A percentile compares a stretch with the other conserved stretches of the same genome.
Evolutionary conservation across 2,113 vertebrate species (phyloP).

Genomic region (Forbesichthys papilliferus): DNA sequence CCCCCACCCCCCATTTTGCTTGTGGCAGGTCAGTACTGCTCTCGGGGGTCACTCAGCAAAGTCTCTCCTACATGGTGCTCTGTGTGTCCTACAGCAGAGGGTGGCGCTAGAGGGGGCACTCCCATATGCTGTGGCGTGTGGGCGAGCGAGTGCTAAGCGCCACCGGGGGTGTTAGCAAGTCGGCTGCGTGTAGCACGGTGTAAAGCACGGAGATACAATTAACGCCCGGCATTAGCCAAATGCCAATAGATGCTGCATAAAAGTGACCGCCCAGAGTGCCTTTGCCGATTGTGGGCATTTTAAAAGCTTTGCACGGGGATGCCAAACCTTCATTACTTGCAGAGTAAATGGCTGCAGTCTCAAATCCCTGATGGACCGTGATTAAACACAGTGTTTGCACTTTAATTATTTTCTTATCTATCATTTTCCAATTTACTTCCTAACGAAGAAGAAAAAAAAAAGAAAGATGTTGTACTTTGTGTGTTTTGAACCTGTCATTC

Average conservation of each 20-base stretch:
- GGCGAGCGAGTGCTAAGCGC: constrained; percentile 10
- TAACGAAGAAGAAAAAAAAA: no score
- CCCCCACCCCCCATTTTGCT: constrained; percentile 13
- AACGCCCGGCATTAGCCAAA: constrained; percentile 41
- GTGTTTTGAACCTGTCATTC: no score
- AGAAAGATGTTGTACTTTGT: no score
- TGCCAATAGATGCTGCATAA: constrained; percentile 44
- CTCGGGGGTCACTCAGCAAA: constrained; percentile 59
- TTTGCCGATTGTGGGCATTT: background rate
- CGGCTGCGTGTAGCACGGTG: constrained; percentile 22
- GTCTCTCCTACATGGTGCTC: constrained; percentile 11
- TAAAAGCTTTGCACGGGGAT: no score
- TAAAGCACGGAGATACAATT: constrained; percentile 35
- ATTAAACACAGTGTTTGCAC: no score
- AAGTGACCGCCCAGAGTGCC: constrained; percentile 31
- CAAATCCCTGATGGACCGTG: no score
- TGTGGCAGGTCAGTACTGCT: constrained; percentile 31
- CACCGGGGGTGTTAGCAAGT: constrained; percentile 13
- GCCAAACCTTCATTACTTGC: no score
- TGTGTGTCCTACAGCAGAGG: constrained; percentile 18
- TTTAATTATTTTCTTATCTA: no score
- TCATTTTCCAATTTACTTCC: no score
- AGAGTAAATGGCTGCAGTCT: no score
- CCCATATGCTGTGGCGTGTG: constrained; percentile 26
- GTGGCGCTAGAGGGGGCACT: constrained; percentile 36